Percentiles rank a stretch among this genome's conserved stretches.
phyloP scores from a whole-genome alignment of 2,797 vertebrate genomes.

The Pitangus sulphuratus region DNA sequence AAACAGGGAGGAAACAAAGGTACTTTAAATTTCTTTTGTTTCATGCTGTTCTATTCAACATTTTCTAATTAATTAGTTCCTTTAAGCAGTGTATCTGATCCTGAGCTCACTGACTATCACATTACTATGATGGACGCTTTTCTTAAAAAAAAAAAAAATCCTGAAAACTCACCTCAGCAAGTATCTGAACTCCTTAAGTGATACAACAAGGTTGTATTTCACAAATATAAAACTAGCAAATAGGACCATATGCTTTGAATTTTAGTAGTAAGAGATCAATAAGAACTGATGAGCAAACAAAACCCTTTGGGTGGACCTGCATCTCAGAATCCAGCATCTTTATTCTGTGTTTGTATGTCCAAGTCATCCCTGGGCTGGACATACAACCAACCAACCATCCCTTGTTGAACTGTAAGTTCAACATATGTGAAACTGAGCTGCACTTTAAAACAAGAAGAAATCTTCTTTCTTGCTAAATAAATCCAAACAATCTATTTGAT shows the following conservation, averaged over 20 bases:
- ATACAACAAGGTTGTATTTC: background rate
- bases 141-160: background rate
- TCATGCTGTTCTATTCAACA: constrained; percentile 68
- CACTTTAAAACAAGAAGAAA: background rate
- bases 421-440: background rate
- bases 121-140: background rate
- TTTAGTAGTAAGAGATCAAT: background rate
- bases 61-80: constrained; percentile 72
- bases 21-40: constrained; percentile 67
- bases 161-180: background rate
- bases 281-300: background rate
- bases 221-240: background rate
- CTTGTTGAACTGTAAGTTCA: background rate
- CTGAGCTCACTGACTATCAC: background rate
- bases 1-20: constrained; percentile 42
- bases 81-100: constrained; percentile 32
- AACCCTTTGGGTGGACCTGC: background rate
- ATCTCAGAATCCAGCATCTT: background rate
- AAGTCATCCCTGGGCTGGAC: background rate
- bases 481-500: background rate
- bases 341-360: background rate
- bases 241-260: background rate
- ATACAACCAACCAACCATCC: background rate
- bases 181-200: background rate
- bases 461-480: background rate